Conservation (phyloP, 2,113 vertebrate genomes). For the Poecile atricapillus region DNA sequence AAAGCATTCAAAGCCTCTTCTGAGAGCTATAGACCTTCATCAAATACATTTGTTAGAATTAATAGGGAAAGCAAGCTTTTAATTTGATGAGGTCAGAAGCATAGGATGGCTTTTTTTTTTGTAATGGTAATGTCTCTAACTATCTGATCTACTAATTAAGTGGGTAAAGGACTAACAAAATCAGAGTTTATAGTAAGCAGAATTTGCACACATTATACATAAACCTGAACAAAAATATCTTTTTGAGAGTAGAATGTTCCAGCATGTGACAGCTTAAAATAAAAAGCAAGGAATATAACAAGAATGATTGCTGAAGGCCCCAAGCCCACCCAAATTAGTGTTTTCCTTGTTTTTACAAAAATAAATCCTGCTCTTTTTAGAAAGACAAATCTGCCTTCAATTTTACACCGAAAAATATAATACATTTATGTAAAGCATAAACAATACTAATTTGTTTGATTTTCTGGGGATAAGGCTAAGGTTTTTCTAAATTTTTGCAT, state of each 20-base stretch:
- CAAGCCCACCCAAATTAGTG: neutral
- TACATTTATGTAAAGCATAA: neutral
- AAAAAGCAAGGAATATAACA: neutral
- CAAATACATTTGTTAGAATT: neutral
- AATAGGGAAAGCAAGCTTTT: neutral
- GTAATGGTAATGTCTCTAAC: neutral
- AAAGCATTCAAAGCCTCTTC: neutral
- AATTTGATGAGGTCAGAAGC: neutral
- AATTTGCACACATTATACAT: neutral
- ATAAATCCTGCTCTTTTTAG: neutral
- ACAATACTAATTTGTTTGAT: neutral
- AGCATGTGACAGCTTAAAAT: neutral
- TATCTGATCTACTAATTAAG: neutral
- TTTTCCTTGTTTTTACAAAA: neutral
- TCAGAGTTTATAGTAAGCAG: neutral
- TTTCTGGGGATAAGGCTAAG: neutral
- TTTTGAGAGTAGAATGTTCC: neutral
- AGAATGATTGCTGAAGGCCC: neutral
- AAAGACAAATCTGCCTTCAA: neutral
- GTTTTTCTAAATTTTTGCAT: neutral
- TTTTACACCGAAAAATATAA: neutral
- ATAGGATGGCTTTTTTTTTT: neutral
- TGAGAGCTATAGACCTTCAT: neutral
- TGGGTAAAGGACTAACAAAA: neutral
- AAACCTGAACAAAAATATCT: neutral